Conservation (phyloP, 2,113 vertebrate genomes). For the Diadophis punctatus region DNA sequence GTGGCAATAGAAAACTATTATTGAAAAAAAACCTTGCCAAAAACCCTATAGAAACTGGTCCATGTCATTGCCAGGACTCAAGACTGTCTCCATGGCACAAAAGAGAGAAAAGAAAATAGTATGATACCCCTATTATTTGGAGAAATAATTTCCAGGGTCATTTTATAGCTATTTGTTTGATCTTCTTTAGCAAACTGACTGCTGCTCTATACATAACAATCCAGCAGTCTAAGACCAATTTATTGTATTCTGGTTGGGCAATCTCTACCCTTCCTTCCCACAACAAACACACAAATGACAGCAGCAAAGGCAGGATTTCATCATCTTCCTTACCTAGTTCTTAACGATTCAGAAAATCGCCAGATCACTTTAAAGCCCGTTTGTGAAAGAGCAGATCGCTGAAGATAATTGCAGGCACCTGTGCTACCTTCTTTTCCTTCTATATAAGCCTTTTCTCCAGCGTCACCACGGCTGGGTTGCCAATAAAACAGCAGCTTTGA, state of each 20-base stretch:
- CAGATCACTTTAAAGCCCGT: not conserved
- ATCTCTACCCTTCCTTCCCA: not conserved
- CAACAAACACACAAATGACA: not conserved
- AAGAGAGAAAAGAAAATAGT: not conserved
- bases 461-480: fast-evolving
- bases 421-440: not conserved
- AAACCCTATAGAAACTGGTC: not conserved
- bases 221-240: not conserved
- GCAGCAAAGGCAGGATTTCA: not conserved
- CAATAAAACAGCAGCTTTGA: not conserved
- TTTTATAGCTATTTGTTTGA: not conserved
- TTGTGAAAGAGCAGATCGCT: not conserved
- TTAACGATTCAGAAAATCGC: not conserved
- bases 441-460: not conserved
- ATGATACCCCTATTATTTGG: not conserved
- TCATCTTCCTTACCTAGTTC: not conserved
- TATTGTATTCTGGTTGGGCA: not conserved
- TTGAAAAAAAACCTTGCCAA: not conserved
- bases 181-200: not conserved
- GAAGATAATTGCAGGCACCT: not conserved
- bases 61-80: not conserved
- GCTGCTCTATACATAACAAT: not conserved
- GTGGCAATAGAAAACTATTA: not conserved
- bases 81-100: not conserved
- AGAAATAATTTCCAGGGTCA: not conserved